phyloP scores from a whole-genome alignment of 2,888 invertebrate species.

The Drosophila percnosoma region DNA sequence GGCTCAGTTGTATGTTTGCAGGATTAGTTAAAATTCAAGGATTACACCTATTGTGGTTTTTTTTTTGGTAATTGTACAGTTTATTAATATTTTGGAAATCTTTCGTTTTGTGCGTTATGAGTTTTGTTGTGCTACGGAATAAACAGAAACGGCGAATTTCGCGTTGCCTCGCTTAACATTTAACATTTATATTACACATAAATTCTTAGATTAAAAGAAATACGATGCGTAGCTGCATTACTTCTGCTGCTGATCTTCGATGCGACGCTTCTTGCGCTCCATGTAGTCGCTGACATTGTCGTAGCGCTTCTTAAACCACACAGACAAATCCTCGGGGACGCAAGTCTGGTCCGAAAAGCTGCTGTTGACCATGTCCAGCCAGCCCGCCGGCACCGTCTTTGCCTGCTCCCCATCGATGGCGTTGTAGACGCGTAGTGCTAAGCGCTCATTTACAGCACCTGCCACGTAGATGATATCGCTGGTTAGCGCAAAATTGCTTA shows the following conservation, averaged over 20 bases:
- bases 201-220: conserved; percentile 18
- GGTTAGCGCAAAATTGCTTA: conserved; percentile 73
- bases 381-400: conserved; percentile 51
- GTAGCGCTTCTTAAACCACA: conserved; percentile 91
- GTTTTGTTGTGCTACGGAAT: conserved; percentile 17
- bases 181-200: conserved; percentile 13
- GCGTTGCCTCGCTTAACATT: conserved; percentile 10
- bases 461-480: conserved; percentile 66
- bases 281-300: conserved; percentile 93
- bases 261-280: conserved; percentile 90
- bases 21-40: not conserved
- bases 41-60: not conserved
- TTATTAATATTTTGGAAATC: conserved; percentile 14
- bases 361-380: conserved; percentile 73
- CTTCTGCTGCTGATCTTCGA: conserved; percentile 85
- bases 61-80: conserved; percentile 7
- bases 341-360: conserved; percentile 63
- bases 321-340: conserved; percentile 85
- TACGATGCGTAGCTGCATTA: conserved; percentile 18
- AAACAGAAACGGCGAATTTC: conserved; percentile 4
- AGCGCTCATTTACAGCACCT: conserved; percentile 66
- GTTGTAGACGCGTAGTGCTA: conserved; percentile 65
- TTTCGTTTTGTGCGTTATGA: conserved; percentile 8
- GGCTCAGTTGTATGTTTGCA: not conserved
- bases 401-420: conserved; percentile 33